Base-by-base conservation (phyloP, 2,888 invertebrate genomes). In the Auanema freiburgensis region DNA sequence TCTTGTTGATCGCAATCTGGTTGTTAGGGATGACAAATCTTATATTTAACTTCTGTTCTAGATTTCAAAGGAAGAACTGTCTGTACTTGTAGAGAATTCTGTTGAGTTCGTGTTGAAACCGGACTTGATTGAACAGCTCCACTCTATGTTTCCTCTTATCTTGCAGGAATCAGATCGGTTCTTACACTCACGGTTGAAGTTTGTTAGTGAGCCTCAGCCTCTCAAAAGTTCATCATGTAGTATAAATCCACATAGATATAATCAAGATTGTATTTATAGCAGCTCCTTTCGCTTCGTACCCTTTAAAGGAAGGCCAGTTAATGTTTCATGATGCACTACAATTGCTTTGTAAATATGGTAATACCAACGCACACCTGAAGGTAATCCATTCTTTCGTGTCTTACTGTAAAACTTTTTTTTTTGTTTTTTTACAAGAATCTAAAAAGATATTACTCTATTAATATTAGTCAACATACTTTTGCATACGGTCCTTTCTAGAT, bases 341-440 rank as follows among this genome's bases (percentile, higher is more conserved):
- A n/a, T 14, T 59, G 2, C 41, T 60, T 8, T 60, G 60, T 18
- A 41, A 44, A 18, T 60, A 60, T 33, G 60, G 46, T 1, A 49
- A 60, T 25, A 18, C 23, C 1, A 18, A 54, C 11, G 33, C 55
- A 14, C 55, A 60, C 10, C 4, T 60, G 11, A 54, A 60, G 55
- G 46, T 60, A 24, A 18, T 40, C 41, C 11, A 16, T 16, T 40
- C 41, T 18, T n/a, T n/a, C n/a, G n/a, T n/a, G n/a, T n/a, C n/a
- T n/a, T n/a, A n/a, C n/a, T n/a, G n/a, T n/a, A n/a, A n/a, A 54
- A 1, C n/a, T 23, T 23, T 54, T 25, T 14, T 23, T 10, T 54
- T 54, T 54, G 23, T 54, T 1, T 1, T 25, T 54, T 1, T 54
- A 14, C 11, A 23, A 54, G 12, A 54, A 11, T n/a, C 11, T 23